These are phyloP conservation scores for Spinibarbus caldwelli DNA, from an alignment of 2,797 vertebrate genomes.

Conservation along the genomic window DNA sequence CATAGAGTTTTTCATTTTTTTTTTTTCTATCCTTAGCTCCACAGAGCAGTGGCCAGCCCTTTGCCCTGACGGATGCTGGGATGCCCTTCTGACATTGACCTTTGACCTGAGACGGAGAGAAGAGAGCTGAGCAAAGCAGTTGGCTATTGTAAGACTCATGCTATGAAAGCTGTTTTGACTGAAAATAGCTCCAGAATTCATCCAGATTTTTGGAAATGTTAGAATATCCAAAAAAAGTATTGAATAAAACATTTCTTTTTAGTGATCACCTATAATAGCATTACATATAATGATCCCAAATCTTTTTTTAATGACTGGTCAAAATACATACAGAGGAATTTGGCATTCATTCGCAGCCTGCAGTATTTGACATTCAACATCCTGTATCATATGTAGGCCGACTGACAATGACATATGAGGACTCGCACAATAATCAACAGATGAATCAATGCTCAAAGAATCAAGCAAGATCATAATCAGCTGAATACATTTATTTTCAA, in stretches of 20 bases:
- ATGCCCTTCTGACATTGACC: slow-evolving; percentile 88
- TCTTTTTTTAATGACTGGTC: neutral
- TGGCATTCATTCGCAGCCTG: neutral
- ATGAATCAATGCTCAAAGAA: neutral
- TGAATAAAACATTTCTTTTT: neutral
- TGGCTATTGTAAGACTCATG: neutral
- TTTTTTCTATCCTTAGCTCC: slow-evolving; percentile 78
- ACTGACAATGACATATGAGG: neutral
- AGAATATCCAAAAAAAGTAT: neutral
- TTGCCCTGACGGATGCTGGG: slow-evolving; percentile 84
- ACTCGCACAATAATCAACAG: neutral
- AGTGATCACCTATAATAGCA: neutral
- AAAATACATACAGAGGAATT: neutral
- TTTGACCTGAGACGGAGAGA: slow-evolving; percentile 79
- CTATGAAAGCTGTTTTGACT: neutral
- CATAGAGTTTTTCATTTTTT: slow-evolving; percentile 71
- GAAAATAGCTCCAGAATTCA: neutral
- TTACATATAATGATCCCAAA: neutral
- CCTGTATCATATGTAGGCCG: neutral
- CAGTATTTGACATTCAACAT: slow-evolving; percentile 15
- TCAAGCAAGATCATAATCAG: neutral
- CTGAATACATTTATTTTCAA: no score
- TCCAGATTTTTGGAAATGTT: neutral
- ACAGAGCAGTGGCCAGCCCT: slow-evolving; percentile 87
- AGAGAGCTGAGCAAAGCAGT: neutral